phyloP scores from a whole-genome alignment of 2,113 vertebrate species.

The Cryptotis parvus region DNA sequence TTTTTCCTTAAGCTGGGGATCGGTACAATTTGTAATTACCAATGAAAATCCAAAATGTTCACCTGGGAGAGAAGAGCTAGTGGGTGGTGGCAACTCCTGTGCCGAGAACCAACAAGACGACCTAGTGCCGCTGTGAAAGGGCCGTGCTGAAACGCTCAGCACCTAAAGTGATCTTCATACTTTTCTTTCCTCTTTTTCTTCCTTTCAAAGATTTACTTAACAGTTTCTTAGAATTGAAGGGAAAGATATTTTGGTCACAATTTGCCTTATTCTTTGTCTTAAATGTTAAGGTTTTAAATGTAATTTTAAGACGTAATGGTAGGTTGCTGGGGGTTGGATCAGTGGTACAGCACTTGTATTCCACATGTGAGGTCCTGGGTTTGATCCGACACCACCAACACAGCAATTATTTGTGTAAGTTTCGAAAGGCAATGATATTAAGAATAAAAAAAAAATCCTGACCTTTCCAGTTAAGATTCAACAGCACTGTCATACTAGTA shows the following conservation, averaged over 20 bases:
- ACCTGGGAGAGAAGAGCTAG: conserved; percentile 8
- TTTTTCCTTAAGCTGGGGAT: conserved; percentile 39
- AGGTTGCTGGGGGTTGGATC: neutral
- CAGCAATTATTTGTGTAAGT: neutral
- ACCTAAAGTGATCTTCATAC: neutral
- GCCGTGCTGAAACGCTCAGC: neutral
- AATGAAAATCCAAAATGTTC: conserved; percentile 46
- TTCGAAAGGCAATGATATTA: conserved; percentile 47
- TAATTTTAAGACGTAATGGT: conserved; percentile 45
- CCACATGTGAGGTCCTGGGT: too few relatives aligned
- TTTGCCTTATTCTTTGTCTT: conserved; percentile 34
- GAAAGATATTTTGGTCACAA: conserved; percentile 31
- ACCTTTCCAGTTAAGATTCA: conserved; percentile 3
- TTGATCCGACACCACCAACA: too few relatives aligned
- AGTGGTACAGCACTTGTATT: too few relatives aligned
- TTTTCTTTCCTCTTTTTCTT: neutral
- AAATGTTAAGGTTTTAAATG: conserved; percentile 15
- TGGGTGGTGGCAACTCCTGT: neutral
- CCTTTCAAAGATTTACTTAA: neutral
- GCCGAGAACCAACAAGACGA: neutral
- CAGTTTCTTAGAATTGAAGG: conserved; percentile 7
- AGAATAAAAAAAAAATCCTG: conserved; percentile 49
- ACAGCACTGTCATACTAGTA: neutral
- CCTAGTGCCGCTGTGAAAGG: neutral
- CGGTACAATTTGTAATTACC: conserved; percentile 37